Evolutionary conservation across 2,113 vertebrate genomes (phyloP).

Genomic region (Nothocercus julius): DNA sequence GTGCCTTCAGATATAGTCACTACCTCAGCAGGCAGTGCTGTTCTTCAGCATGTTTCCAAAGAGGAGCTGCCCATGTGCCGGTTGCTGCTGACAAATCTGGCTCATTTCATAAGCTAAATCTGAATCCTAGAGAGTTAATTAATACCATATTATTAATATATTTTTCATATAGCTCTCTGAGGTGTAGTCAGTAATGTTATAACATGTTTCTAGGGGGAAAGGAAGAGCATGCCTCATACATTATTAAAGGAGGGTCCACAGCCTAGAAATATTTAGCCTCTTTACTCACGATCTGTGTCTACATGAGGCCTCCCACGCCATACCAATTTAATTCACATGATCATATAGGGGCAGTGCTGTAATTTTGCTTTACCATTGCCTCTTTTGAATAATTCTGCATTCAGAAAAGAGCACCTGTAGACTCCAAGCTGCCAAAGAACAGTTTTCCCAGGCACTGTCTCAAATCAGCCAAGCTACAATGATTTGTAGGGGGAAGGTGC

Average conservation of each 20-base stretch:
- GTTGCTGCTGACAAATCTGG: background rate
- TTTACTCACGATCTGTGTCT: background rate
- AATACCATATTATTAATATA: fast-evolving
- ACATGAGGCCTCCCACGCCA: background rate
- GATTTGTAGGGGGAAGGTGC: background rate
- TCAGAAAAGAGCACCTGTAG: background rate
- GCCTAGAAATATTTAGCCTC: background rate
- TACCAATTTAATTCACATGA: background rate
- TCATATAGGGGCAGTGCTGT: background rate
- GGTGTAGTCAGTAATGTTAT: background rate
- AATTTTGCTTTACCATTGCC: background rate
- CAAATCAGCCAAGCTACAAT: background rate
- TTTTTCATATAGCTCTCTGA: background rate
- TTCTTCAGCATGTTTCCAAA: background rate
- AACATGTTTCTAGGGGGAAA: background rate
- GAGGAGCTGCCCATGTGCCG: fast-evolving
- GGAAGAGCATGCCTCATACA: background rate
- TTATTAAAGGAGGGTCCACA: background rate
- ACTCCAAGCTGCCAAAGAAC: background rate
- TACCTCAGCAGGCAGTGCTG: background rate
- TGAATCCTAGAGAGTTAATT: too few relatives aligned
- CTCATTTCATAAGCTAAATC: background rate
- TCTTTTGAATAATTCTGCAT: background rate
- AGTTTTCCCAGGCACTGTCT: background rate
- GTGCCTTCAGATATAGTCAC: background rate